These are phyloP conservation scores for Dasyprocta punctata DNA, from an alignment of 2,113 vertebrate genomes.

Conservation along the genomic window DNA sequence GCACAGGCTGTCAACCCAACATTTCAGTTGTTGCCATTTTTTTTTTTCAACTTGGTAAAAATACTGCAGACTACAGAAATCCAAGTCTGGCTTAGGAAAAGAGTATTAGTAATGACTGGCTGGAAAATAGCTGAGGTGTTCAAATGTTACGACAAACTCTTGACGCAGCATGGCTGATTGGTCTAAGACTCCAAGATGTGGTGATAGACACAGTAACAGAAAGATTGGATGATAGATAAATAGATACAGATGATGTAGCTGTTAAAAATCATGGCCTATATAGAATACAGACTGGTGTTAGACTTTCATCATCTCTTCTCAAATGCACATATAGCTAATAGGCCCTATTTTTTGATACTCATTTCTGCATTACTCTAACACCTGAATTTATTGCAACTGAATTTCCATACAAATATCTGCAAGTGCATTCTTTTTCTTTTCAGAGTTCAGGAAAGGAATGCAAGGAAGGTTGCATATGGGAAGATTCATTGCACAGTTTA, in stretches of 20 bases:
- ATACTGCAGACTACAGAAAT: slow-evolving; percentile 2
- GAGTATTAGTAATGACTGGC: neutral
- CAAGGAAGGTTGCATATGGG: neutral
- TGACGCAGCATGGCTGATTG: neutral
- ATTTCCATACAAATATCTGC: neutral
- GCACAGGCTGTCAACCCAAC: neutral
- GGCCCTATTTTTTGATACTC: neutral
- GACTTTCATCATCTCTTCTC: neutral
- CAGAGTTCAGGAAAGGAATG: slow-evolving; percentile 12
- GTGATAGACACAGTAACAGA: neutral
- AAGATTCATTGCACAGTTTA: neutral
- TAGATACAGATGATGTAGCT: neutral
- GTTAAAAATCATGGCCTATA: neutral
- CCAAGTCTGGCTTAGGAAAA: neutral
- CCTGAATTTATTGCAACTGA: neutral
- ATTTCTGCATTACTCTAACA: neutral
- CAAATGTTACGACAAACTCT: neutral
- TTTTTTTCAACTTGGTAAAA: neutral
- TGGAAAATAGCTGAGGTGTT: neutral
- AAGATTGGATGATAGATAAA: neutral
- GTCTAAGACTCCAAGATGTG: neutral
- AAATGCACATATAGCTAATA: neutral
- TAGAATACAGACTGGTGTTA: neutral
- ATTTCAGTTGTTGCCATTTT: neutral
- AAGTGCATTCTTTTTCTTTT: neutral